Evolutionary conservation across 2,113 vertebrate species (phyloP).

Genomic region (Labrus mixtus): DNA sequence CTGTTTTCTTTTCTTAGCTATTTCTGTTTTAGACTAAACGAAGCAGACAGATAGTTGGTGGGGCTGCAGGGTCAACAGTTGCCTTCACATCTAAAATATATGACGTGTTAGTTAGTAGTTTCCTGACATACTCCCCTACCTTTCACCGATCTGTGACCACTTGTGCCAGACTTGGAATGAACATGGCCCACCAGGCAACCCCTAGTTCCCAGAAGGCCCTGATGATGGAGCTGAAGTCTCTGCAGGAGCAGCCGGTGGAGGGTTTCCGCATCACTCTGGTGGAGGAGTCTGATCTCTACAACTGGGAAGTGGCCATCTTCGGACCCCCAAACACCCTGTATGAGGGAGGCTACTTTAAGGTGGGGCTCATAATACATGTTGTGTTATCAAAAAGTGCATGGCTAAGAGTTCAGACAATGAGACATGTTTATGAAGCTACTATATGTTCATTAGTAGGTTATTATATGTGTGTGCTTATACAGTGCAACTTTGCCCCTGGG

Average conservation of each 20-base stretch:
- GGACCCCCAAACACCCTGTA: constrained; percentile 95
- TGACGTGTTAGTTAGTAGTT: not conserved
- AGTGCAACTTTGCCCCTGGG: not conserved
- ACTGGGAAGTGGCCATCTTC: constrained; percentile 97
- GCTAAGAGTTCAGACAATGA: not conserved
- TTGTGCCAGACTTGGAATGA: constrained; percentile 67
- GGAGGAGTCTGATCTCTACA: constrained; percentile 95
- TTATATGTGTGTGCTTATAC: not conserved
- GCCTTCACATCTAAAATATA: not conserved
- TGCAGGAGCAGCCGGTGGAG: constrained; percentile 95
- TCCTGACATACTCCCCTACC: not conserved
- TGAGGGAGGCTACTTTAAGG: constrained; percentile 97
- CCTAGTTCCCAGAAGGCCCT: constrained; percentile 96
- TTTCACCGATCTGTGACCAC: constrained; percentile 10
- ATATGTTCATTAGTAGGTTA: not conserved
- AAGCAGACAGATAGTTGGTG: not conserved
- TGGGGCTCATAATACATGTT: constrained; percentile 65
- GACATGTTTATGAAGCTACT: not conserved
- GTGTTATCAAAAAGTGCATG: too few species aligned
- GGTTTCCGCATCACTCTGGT: constrained; percentile 95
- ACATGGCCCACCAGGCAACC: constrained; percentile 96
- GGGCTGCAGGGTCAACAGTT: not conserved
- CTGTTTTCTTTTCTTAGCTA: not conserved
- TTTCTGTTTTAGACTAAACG: not conserved
- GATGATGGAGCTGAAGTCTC: constrained; percentile 96